Base-by-base conservation (phyloP, 2,888 invertebrate species). In the Ischnura elegans region DNA sequence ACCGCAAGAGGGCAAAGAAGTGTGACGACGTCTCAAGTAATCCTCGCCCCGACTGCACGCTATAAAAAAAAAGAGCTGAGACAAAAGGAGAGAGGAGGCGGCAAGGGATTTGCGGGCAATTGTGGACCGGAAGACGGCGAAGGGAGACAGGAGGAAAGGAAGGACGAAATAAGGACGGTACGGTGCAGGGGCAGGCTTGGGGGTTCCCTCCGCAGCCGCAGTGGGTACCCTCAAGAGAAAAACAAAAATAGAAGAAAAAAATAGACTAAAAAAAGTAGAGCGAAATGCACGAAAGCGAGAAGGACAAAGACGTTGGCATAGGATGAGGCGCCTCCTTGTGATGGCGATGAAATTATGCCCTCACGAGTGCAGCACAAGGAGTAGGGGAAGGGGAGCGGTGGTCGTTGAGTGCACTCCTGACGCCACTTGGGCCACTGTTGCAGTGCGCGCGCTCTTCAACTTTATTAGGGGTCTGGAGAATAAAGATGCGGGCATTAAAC, bases 21-120 rank as follows among this genome's bases (percentile, higher is more conserved):
- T 36, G 76, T 76, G 76, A 76, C 76, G 76, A 76, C 76, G 76
- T 13, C 36, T 76, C 36, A 6, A 21, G n/a, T 76, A 36, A 76
- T 76, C 76, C 76, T 76, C 36, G 76, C 25, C 25, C 76, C 93
- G 94, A n/a, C 93, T 93, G 85, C 61, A 76, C 25, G 42, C 66
- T 61, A 86, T 29, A 87, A 46, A 51, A 51, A 85, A 86, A 87
- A 87, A 29, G 93, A 93, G 94, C 90, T 94, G 94, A 94, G 84
- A 42, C 47, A 42, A 45, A 93, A 94, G 85, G 94, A 93, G 93
- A 46, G n/a, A n/a, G n/a, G n/a, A n/a, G n/a, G n/a, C n/a, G 93
- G 87, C 87, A 94, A 87, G 94, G 95, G 95, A 95, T 95, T 95
- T 95, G 95, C 94, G 95, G 94, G 93, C 94, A 95, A 95, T 95